Evolutionary conservation across 2,113 vertebrate genomes (phyloP).

Genomic region (Mohoua ochrocephala): DNA sequence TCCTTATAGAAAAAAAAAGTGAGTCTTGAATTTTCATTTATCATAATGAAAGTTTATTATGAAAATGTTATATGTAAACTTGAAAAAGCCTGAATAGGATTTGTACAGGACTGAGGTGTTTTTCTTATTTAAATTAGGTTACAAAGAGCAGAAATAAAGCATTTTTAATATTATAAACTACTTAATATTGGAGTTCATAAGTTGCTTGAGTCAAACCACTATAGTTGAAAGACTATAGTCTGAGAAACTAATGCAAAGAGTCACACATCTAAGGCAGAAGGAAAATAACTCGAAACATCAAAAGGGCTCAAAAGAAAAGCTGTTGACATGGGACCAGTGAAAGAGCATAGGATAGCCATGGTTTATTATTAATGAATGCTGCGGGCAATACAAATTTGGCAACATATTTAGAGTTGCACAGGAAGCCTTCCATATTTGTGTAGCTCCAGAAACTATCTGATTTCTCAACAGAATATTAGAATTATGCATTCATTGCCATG

Average conservation of each 20-base stretch:
- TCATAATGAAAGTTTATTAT: not conserved
- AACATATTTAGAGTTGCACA: not conserved
- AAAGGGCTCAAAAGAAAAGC: not conserved
- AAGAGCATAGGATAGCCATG: not conserved
- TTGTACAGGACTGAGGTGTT: not conserved
- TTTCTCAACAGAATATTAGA: not conserved
- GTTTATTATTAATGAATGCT: not conserved
- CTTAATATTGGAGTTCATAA: not conserved
- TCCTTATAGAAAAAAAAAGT: not conserved
- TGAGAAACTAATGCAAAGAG: not conserved
- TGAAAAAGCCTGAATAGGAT: not conserved
- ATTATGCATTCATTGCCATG: not conserved
- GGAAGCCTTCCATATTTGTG: not conserved
- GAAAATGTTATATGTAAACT: not conserved
- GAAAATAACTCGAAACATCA: not conserved
- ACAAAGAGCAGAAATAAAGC: not conserved
- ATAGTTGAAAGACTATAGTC: not conserved
- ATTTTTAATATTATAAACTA: not conserved
- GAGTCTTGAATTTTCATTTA: not conserved
- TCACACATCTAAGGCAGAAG: not conserved
- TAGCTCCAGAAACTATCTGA: not conserved
- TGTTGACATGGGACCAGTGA: rapidly evolving
- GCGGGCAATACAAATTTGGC: not conserved
- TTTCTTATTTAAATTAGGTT: not conserved
- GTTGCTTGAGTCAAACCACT: not conserved